Percentiles rank a stretch among this genome's conserved stretches.
phyloP scores from a whole-genome alignment of 2,797 vertebrate species.

The Pantherophis alleghaniensis region DNA sequence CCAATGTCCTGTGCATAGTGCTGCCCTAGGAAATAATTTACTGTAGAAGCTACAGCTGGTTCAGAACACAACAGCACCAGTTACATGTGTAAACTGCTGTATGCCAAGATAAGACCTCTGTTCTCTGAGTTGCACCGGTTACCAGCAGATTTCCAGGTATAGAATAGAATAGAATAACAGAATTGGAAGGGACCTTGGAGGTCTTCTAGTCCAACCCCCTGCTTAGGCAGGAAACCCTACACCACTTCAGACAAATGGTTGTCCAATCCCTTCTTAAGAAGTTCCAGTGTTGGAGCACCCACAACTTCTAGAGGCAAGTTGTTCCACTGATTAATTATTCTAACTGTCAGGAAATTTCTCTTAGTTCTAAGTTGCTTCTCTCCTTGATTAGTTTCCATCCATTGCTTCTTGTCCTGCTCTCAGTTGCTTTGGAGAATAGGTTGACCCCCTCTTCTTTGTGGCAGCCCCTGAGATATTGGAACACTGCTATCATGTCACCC shows the following conservation, averaged over 20 bases:
- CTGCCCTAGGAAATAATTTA: no score
- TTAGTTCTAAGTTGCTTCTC: neutral
- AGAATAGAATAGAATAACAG: neutral
- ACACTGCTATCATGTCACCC: no score
- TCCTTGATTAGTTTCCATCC: neutral
- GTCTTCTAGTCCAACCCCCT: no score
- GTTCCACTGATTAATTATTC: neutral
- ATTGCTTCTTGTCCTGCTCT: neutral
- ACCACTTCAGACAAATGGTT: no score
- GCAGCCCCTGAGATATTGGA: neutral
- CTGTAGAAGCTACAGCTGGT: no score
- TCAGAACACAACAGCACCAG: no score
- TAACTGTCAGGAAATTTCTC: neutral
- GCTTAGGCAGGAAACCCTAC: no score
- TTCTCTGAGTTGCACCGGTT: neutral
- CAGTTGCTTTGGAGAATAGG: neutral
- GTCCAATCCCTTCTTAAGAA: no score
- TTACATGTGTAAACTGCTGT: neutral
- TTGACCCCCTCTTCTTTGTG: neutral
- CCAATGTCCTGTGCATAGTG: no score
- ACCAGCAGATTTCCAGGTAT: neutral
- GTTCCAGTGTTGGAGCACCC: neutral
- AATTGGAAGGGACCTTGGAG: no score
- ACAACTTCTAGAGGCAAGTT: neutral
- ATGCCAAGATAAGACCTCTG: neutral